phyloP scores from a whole-genome alignment of 1,140 invertebrate genomes.

The Brachionus sp. region DNA sequence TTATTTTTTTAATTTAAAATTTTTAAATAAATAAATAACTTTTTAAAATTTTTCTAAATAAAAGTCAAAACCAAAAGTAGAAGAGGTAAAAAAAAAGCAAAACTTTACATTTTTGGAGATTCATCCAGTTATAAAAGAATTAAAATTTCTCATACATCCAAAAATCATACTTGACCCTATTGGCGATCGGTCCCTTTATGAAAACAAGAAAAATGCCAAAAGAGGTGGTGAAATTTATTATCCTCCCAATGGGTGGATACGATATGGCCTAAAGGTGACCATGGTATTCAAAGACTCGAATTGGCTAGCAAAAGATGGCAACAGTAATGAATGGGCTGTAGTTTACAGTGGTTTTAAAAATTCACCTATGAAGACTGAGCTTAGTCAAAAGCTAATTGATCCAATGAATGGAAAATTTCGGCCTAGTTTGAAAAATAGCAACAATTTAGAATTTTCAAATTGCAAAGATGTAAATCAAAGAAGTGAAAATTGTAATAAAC shows the following conservation, averaged over 20 bases:
- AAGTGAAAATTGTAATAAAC: neutral
- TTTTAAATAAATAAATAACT: too few relatives aligned
- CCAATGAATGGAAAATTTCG: neutral
- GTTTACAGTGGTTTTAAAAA: neutral
- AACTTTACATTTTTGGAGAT: neutral
- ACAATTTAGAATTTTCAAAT: slow-evolving; percentile 9
- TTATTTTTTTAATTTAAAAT: too few relatives aligned
- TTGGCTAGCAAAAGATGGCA: neutral
- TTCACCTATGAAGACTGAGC: neutral
- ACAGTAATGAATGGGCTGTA: neutral
- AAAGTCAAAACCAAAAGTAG: neutral
- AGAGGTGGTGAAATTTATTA: slow-evolving; percentile 5
- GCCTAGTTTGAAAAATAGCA: slow-evolving; percentile 9
- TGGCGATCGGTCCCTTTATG: neutral
- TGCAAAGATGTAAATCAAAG: neutral
- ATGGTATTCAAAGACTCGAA: neutral
- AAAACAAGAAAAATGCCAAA: neutral
- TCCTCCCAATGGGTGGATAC: neutral
- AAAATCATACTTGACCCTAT: neutral
- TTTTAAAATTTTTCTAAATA: neutral
- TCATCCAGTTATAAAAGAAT: slow-evolving; percentile 9
- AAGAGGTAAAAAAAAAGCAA: neutral
- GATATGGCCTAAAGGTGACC: neutral
- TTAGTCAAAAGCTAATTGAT: neutral
- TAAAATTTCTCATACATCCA: neutral